Percentiles rank a stretch among this genome's conserved stretches.
Conservation (phyloP, 2,113 vertebrate genomes). For the Cyanistes caeruleus region DNA sequence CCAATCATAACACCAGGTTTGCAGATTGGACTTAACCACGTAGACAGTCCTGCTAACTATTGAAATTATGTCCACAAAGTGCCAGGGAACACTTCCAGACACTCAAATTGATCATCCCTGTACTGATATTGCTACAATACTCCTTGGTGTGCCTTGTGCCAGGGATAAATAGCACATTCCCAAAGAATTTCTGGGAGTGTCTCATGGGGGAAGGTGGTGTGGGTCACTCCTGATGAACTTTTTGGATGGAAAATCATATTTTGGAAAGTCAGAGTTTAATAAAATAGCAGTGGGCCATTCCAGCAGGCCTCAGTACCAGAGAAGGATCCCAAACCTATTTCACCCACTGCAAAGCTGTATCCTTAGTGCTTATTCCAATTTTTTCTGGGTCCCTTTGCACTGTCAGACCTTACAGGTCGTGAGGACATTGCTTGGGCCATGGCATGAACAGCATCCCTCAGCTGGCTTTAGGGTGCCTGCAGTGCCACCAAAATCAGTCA, state of each 20-base stretch:
- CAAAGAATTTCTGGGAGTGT: neutral
- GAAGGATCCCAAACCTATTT: neutral
- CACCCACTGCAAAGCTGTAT: neutral
- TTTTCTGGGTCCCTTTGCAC: neutral
- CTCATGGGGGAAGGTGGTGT: fast-evolving
- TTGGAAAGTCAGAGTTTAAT: neutral
- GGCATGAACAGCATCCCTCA: neutral
- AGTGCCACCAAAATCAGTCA: neutral
- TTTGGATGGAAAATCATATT: neutral
- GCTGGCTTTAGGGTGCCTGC: neutral
- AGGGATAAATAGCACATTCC: neutral
- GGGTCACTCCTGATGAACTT: neutral
- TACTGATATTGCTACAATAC: neutral
- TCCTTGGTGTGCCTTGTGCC: neutral
- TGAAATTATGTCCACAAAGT: neutral
- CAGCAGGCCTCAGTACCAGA: neutral
- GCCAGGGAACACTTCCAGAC: neutral
- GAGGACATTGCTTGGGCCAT: neutral
- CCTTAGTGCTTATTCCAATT: neutral
- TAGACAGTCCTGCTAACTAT: fast-evolving
- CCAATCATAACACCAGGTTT: neutral
- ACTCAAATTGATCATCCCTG: fast-evolving
- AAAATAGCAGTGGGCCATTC: neutral
- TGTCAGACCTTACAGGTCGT: neutral
- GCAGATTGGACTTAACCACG: neutral